Base-by-base conservation (phyloP, 2,888 invertebrate species). In the Cheilosia vulpina region DNA sequence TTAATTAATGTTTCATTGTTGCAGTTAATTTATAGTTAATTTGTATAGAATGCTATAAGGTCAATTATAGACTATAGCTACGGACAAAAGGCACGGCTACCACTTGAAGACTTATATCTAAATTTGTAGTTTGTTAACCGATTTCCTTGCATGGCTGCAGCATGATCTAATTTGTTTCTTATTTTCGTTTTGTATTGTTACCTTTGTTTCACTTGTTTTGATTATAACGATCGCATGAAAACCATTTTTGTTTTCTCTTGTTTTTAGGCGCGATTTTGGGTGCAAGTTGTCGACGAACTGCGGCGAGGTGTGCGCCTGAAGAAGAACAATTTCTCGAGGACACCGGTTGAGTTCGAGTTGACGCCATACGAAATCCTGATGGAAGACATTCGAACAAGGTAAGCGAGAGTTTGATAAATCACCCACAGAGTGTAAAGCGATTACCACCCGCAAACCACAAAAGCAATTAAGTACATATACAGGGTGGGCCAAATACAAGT, bases 321-420 rank as follows among this genome's bases (percentile, higher is more conserved):
- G 93, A 98, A 98, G 93, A 95, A 96, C 34, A 95, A 95, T 91
- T 95, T 88, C 78, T 95, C 95, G 84, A 93, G 95, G 89, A 94
- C 96, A 13, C 96, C 96, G 9, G 96, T 97, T 83, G 98, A 98
- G 92, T 98, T 96, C 92, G 98, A 98, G 92, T 93, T 98, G 89
- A 99, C 98, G 57, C 98, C 98, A 15, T 98, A 98, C 91, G 98
- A 99, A 93, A 98, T 98, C 90, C 94, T 99, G 75, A 97, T 99
- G 96, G 97, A 98, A 91, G 98, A 99, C 91, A 98, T 99, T 90
- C 94, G 98, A 89, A 95, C 97, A 83, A 95, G 97, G 91, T 94
- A 82, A 89, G 89, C 88, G 55, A 21, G 13, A 24, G 31, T 31
- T 65, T 41, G 47, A 17, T 62, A 47, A 47, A 47, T 60, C 21